Conservation (phyloP, 2,888 invertebrate genomes). For the Bugulina stolonifera region DNA sequence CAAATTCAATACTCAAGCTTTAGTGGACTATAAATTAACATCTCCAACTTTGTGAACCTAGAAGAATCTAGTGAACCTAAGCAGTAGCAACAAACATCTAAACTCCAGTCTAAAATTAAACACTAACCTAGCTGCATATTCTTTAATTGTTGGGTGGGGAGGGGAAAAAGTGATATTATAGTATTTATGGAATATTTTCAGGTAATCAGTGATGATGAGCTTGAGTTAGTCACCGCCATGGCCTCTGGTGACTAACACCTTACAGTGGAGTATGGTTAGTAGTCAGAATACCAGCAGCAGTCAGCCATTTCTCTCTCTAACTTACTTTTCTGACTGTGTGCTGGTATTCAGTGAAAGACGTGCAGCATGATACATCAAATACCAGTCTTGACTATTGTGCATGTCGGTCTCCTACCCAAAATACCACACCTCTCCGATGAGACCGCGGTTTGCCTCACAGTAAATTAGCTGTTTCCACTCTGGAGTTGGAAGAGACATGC, state of each 20-base stretch:
- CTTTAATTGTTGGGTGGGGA: background rate
- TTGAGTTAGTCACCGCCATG: background rate
- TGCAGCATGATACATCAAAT: conserved; percentile 10
- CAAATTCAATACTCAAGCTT: too few species aligned
- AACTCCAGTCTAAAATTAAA: too few species aligned
- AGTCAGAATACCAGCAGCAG: background rate
- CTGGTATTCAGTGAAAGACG: background rate
- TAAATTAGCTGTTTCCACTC: too few species aligned
- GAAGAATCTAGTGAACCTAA: too few species aligned
- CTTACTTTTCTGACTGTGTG: background rate
- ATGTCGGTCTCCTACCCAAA: too few species aligned
- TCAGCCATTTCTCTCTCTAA: background rate
- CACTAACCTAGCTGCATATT: too few species aligned
- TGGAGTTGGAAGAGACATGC: too few species aligned
- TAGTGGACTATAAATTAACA: too few species aligned
- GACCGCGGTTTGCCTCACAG: too few species aligned
- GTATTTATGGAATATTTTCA: conserved; percentile 12
- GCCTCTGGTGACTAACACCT: conserved; percentile 6
- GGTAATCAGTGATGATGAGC: background rate
- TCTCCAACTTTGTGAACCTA: too few species aligned
- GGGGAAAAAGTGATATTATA: conserved; percentile 15
- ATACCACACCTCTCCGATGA: too few species aligned
- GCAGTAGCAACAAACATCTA: too few species aligned
- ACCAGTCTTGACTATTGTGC: conserved; percentile 8
- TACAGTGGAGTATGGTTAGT: conserved; percentile 20